A percentile compares a stretch with the other conserved stretches of the same genome.
phyloP scores from a whole-genome alignment of 2,113 vertebrate species.

The zebrafish (Danio rerio) region GRCz12tu NC_133193.1:29307501-29308000 shows the following conservation, averaged over 20 bases:
- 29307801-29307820: slow-evolving; percentile 12
- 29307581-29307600: not conserved
- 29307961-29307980: not conserved
- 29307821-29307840: not conserved
- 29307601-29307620: not conserved
- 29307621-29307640: not conserved
- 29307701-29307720: not conserved
- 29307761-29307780: slow-evolving; percentile 10
- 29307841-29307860: not conserved
- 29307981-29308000: not conserved
- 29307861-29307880: not conserved
- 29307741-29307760: slow-evolving; percentile 13
- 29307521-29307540: not conserved
- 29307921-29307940: not conserved
- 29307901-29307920: not conserved
- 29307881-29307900: slow-evolving; percentile 5
- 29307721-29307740: not conserved
- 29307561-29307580: slow-evolving; percentile 1
- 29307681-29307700: not conserved
- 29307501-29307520: not conserved
- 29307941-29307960: not conserved
- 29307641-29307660: not conserved
- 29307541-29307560: not conserved
- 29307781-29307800: not conserved
- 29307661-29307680: not conserved